Evolutionary conservation across 2,113 vertebrate genomes (phyloP).

Genomic region (Anas platyrhynchos): DNA sequence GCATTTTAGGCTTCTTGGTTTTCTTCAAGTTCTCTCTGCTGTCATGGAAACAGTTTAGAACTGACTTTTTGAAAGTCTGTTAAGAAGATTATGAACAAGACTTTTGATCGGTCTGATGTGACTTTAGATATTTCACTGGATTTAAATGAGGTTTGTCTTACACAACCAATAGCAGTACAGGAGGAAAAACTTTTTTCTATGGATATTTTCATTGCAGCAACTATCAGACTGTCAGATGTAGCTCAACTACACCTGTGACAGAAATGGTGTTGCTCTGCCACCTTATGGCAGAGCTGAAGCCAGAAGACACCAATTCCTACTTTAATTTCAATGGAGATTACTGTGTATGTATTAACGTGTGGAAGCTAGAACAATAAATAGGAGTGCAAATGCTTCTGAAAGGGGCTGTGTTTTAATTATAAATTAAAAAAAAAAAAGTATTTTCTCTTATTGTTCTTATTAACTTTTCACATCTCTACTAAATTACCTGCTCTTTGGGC

Average conservation of each 20-base stretch:
- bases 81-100: neutral
- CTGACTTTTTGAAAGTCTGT: neutral
- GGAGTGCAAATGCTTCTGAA: neutral
- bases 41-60: neutral
- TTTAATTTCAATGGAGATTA: fast-evolving
- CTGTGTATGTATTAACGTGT: fast-evolving
- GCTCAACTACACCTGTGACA: fast-evolving
- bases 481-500: neutral
- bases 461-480: neutral
- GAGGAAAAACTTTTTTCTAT: neutral
- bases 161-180: neutral
- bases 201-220: neutral
- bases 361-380: neutral
- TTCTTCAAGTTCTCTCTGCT: neutral
- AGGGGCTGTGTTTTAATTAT: neutral
- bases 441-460: neutral
- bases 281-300: constrained; percentile 30
- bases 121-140: neutral
- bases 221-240: fast-evolving
- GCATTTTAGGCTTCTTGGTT: neutral
- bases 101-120: fast-evolving
- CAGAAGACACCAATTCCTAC: neutral
- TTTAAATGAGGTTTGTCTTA: neutral
- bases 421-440: neutral
- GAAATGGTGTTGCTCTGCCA: constrained; percentile 31